Evolutionary conservation across 2,888 invertebrate genomes (phyloP).

Genomic region (Parapristionchus giblindavisi): DNA sequence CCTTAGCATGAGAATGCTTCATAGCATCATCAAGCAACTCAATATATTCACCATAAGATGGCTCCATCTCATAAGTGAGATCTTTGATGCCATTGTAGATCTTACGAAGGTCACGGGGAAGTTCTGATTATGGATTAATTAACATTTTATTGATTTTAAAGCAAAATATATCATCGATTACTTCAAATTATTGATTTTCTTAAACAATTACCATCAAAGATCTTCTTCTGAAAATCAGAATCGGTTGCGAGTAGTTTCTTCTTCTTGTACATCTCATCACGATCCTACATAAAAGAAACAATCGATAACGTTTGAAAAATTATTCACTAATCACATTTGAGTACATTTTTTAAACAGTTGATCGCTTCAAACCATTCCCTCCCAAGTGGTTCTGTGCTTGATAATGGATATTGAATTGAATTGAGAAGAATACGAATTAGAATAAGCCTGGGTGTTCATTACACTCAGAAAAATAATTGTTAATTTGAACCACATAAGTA

Average conservation of each 20-base stretch:
- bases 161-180: too few relatives aligned
- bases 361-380: too few relatives aligned
- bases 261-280: constrained; percentile 27
- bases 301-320: background rate
- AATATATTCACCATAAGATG: constrained; percentile 24
- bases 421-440: too few relatives aligned
- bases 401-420: too few relatives aligned
- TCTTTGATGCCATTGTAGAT: constrained; percentile 20
- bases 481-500: too few relatives aligned
- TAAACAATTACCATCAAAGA: constrained; percentile 14
- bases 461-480: too few relatives aligned
- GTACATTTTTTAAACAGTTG: too few relatives aligned
- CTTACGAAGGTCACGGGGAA: constrained; percentile 13
- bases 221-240: background rate
- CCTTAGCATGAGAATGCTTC: constrained; percentile 21
- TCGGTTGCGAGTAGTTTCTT: constrained; percentile 11
- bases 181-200: too few relatives aligned
- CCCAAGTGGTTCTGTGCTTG: too few relatives aligned
- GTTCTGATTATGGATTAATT: background rate
- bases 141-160: background rate
- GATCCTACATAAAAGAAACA: background rate
- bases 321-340: background rate
- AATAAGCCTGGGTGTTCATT: too few relatives aligned
- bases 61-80: constrained; percentile 11
- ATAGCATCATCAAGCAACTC: constrained; percentile 23